phyloP scores from a whole-genome alignment of 2,113 vertebrate genomes.

The Tupaia chinensis region DNA sequence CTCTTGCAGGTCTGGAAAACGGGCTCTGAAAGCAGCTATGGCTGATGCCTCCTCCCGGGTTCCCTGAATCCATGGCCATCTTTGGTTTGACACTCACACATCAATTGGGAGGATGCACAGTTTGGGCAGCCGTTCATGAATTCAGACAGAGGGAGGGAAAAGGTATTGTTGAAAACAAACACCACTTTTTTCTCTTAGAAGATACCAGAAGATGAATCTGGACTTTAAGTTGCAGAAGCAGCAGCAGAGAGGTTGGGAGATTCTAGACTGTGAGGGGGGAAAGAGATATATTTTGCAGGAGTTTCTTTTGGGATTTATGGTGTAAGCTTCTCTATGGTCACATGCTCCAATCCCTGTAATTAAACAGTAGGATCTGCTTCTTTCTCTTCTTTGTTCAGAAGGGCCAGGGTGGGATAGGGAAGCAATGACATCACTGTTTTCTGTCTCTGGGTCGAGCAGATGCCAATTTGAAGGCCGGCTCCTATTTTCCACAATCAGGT shows the following conservation, averaged over 20 bases:
- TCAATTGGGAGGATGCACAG: neutral
- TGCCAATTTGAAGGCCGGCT: slow-evolving; percentile 47
- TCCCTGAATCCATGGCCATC: neutral
- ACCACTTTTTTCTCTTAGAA: neutral
- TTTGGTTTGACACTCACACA: neutral
- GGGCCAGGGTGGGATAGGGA: neutral
- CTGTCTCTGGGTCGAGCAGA: slow-evolving; percentile 8
- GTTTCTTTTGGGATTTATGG: slow-evolving; percentile 14
- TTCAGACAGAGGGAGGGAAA: neutral
- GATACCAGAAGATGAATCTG: neutral
- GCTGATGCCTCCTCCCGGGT: rapidly evolving
- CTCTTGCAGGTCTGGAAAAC: neutral
- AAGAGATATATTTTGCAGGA: slow-evolving; percentile 2
- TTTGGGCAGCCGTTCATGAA: neutral
- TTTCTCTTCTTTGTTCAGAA: neutral
- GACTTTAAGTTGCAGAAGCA: slow-evolving; percentile 44
- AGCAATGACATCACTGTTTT: slow-evolving; percentile 7
- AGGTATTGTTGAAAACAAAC: slow-evolving; percentile 2
- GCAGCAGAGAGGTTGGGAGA: neutral
- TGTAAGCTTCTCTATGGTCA: neutral
- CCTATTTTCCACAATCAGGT: slow-evolving; percentile 1
- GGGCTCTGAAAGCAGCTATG: neutral
- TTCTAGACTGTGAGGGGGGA: neutral
- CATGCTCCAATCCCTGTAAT: neutral
- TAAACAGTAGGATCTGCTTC: neutral